Evolutionary conservation across 2,797 vertebrate species (phyloP).

Genomic region (Phylloscopus collybita): DNA sequence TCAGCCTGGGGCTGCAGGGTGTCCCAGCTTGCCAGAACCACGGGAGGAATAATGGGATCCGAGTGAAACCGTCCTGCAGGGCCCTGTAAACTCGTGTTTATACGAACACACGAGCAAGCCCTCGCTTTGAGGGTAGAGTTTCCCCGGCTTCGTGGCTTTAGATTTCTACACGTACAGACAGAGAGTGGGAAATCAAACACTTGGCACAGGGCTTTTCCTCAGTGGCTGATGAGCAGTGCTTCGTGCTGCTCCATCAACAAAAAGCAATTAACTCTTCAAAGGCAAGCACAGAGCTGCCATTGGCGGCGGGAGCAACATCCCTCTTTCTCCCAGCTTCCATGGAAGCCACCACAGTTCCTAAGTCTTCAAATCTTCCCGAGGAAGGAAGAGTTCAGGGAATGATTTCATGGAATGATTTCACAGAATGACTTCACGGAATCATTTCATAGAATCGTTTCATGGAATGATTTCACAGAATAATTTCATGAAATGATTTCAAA

Average conservation of each 20-base stretch:
- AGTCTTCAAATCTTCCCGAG: not conserved
- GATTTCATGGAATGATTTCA: fast-evolving
- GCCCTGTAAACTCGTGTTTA: not conserved
- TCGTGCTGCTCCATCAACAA: not conserved
- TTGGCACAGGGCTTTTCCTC: not conserved
- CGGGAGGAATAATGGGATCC: not conserved
- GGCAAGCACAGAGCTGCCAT: not conserved
- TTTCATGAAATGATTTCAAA: fast-evolving
- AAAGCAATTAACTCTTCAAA: not conserved
- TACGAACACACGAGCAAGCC: not conserved
- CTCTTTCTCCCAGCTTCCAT: not conserved
- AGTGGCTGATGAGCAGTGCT: not conserved
- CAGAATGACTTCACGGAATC: fast-evolving
- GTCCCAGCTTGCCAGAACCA: not conserved
- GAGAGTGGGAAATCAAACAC: not conserved
- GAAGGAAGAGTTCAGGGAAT: not conserved
- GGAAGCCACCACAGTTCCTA: fast-evolving
- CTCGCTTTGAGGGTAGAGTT: not conserved
- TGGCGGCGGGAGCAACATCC: not conserved
- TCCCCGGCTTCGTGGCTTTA: not conserved
- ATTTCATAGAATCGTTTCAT: fast-evolving
- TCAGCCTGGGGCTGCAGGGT: not conserved
- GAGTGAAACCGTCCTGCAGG: not conserved
- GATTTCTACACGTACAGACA: not conserved
- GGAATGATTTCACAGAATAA: fast-evolving